Conservation (phyloP, 2,888 invertebrate species). For the Taphrorychus bicolor region DNA sequence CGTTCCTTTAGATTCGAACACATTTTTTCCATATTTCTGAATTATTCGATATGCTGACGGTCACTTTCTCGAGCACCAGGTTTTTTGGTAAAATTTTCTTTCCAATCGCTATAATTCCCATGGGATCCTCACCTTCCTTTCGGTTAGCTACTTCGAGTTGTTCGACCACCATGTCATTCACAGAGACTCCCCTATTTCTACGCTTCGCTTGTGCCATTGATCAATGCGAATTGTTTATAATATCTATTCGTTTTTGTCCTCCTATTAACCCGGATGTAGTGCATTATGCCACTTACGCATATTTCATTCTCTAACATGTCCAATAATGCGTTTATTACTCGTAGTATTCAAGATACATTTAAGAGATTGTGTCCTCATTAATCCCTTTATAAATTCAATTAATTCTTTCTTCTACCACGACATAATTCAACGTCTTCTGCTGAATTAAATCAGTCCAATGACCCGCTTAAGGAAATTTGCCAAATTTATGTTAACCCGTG, state of each 20-base stretch:
- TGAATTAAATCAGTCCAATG: background rate
- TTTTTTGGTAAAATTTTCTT: background rate
- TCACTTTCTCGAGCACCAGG: background rate
- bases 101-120: background rate
- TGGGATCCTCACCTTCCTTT: background rate
- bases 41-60: background rate
- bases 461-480: background rate
- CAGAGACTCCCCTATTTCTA: background rate
- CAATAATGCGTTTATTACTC: no score
- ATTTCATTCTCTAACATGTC: no score
- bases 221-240: background rate
- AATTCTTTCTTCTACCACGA: no score
- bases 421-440: background rate
- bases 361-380: background rate
- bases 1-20: background rate
- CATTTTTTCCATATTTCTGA: background rate
- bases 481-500: background rate
- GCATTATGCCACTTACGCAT: no score
- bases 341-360: background rate
- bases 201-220: background rate
- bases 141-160: background rate
- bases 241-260: background rate
- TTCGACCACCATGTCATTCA: background rate
- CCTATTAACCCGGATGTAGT: background rate
- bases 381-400: background rate